phyloP scores from a whole-genome alignment of 2,888 invertebrate genomes.

The Scelioninae gen. 1 region DNA sequence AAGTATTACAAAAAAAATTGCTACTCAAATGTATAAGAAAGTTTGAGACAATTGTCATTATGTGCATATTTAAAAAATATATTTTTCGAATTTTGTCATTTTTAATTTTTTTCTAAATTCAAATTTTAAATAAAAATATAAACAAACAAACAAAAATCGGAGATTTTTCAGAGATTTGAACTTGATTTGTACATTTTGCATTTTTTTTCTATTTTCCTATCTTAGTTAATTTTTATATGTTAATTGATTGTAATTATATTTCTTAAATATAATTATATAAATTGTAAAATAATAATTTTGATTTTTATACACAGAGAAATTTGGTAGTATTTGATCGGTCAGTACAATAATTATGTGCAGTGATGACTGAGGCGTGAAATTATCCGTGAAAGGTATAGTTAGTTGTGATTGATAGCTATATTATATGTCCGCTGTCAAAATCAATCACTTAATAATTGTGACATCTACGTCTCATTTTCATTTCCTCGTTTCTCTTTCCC shows the following conservation, averaged over 20 bases:
- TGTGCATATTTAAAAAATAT: too few species aligned
- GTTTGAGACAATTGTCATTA: too few species aligned
- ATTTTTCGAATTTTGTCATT: too few species aligned
- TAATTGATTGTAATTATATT: too few species aligned
- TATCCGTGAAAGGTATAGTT: slow-evolving; percentile 45
- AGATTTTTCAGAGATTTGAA: not conserved
- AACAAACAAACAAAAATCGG: too few species aligned
- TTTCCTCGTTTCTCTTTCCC: slow-evolving; percentile 20
- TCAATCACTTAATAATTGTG: slow-evolving; percentile 31
- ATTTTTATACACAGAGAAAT: slow-evolving; percentile 10
- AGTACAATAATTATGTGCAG: slow-evolving; percentile 20
- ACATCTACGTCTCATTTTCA: slow-evolving; percentile 8
- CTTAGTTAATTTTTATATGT: too few species aligned
- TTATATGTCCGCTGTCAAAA: slow-evolving; percentile 27
- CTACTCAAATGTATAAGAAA: too few species aligned
- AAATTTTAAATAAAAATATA: too few species aligned
- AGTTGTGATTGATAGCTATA: slow-evolving; percentile 37
- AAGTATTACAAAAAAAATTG: not conserved
- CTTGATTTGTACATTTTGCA: not conserved
- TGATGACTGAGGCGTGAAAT: slow-evolving; percentile 35
- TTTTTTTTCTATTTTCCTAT: too few species aligned
- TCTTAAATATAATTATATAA: too few species aligned
- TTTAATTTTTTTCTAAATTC: not conserved
- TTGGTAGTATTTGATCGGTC: slow-evolving; percentile 17
- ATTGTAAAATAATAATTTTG: too few species aligned